Conservation (phyloP, 2,888 invertebrate genomes). For the Tholera decimalis region DNA sequence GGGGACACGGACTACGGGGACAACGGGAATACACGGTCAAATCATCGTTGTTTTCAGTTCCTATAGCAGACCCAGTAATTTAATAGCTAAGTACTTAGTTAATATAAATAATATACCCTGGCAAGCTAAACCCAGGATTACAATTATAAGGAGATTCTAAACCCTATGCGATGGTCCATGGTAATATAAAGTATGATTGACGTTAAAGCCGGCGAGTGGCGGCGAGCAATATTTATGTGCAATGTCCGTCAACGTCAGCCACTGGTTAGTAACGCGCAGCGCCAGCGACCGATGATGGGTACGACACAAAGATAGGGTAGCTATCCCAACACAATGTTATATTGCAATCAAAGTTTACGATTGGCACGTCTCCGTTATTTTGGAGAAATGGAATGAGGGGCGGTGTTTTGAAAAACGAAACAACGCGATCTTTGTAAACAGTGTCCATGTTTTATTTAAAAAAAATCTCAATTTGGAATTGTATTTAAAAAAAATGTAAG, state of each 20-base stretch:
- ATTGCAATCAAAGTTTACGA: constrained; percentile 27
- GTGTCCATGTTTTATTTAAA: neutral
- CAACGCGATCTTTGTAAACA: neutral
- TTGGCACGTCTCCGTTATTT: constrained; percentile 9
- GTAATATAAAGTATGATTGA: constrained; percentile 39
- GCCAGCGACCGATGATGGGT: constrained; percentile 26
- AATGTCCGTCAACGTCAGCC: constrained; percentile 53
- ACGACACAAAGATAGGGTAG: constrained; percentile 12
- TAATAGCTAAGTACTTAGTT: too few relatives aligned
- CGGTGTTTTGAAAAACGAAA: constrained; percentile 6
- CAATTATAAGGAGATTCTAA: constrained; percentile 3
- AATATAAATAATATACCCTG: neutral
- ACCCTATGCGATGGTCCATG: neutral
- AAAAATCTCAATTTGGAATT: neutral
- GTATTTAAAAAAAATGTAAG: too few relatives aligned
- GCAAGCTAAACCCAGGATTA: neutral
- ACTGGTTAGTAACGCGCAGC: constrained; percentile 10
- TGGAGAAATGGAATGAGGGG: constrained; percentile 5
- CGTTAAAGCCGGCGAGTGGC: constrained; percentile 18
- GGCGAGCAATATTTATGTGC: constrained; percentile 48
- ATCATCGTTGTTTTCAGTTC: too few relatives aligned
- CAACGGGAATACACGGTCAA: too few relatives aligned
- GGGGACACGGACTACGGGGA: too few relatives aligned
- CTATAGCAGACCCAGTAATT: too few relatives aligned
- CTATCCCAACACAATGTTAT: constrained; percentile 23